A percentile compares a stretch with the other conserved stretches of the same genome.
phyloP scores from a whole-genome alignment of 2,888 invertebrate species.

The Seira ritae region DNA sequence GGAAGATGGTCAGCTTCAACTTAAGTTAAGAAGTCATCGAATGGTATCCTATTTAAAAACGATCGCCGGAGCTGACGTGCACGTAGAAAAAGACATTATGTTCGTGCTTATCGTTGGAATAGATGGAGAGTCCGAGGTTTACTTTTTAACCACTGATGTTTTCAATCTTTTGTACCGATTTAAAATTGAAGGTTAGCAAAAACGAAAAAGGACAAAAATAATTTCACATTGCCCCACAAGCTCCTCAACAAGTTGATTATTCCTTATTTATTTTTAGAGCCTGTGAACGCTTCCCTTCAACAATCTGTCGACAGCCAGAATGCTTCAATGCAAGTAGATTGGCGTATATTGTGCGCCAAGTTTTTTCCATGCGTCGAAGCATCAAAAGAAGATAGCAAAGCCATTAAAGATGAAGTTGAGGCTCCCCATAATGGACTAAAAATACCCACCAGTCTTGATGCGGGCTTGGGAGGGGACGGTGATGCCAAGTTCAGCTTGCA shows the following conservation, averaged over 20 bases:
- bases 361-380: conserved; percentile 33
- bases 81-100: conserved; percentile 20
- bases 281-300: too few species aligned
- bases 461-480: conserved; percentile 19
- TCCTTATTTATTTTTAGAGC: too few species aligned
- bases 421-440: conserved; percentile 8
- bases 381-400: background rate
- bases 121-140: conserved; percentile 65
- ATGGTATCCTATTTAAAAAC: conserved; percentile 59
- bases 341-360: conserved; percentile 53
- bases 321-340: conserved; percentile 48
- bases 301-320: too few species aligned
- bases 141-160: conserved; percentile 19
- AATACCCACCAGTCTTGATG: background rate
- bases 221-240: background rate
- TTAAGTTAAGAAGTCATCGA: conserved; percentile 63
- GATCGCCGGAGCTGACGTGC: conserved; percentile 54
- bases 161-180: conserved; percentile 63
- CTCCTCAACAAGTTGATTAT: too few species aligned
- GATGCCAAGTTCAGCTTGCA: conserved; percentile 31
- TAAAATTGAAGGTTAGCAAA: conserved; percentile 62
- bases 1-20: conserved; percentile 21
- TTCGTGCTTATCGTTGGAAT: conserved; percentile 54
- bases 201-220: background rate
- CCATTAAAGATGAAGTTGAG: background rate